These are phyloP conservation scores for Pocillopora damicornis DNA, from an alignment of 64 coral and sea anemone genomes.

Conservation along the genomic window DNA sequence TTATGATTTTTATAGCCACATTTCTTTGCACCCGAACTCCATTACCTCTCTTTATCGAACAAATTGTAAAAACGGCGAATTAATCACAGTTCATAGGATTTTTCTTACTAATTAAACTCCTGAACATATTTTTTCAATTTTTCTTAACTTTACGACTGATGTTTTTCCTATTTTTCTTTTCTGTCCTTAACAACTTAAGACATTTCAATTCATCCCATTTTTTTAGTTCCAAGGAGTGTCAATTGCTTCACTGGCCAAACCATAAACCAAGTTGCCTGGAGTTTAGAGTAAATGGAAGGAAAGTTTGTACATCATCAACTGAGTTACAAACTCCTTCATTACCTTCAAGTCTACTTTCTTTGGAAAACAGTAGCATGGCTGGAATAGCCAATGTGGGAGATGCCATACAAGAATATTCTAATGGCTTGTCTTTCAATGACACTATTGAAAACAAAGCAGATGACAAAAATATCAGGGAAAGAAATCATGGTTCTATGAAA, in stretches of 20 bases:
- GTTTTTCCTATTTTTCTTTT: background rate
- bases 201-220: background rate
- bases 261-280: constrained; percentile 58
- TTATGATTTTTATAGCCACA: background rate
- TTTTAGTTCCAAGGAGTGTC: constrained; percentile 72
- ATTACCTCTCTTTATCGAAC: too few species aligned
- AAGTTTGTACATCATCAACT: background rate
- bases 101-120: background rate
- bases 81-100: background rate
- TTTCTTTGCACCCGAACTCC: background rate
- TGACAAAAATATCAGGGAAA: background rate
- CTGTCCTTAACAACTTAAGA: background rate
- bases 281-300: background rate
- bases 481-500: background rate
- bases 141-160: background rate
- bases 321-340: background rate
- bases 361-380: background rate
- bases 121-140: background rate
- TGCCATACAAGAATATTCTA: background rate
- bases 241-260: constrained; percentile 68
- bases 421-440: background rate
- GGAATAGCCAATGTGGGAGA: background rate
- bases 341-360: background rate
- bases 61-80: too few species aligned
- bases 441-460: background rate